These are phyloP conservation scores for Dendrolimus pini DNA, from an alignment of 2,888 invertebrate species.

Conservation along the genomic window DNA sequence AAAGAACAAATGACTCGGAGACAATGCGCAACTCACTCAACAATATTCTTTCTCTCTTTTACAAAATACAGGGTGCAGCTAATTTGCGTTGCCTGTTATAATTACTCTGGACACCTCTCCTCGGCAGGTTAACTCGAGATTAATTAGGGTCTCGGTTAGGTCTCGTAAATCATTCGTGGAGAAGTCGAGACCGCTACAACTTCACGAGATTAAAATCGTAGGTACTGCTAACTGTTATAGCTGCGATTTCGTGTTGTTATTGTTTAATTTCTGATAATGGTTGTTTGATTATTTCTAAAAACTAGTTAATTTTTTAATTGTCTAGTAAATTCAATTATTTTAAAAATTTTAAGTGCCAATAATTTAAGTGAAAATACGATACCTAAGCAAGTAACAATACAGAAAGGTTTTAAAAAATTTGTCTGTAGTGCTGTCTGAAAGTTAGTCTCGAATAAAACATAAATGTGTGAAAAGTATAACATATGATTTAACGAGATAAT, in stretches of 20 bases:
- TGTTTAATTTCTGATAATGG: not conserved
- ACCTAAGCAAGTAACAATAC: no score
- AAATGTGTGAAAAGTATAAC: no score
- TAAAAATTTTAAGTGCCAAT: no score
- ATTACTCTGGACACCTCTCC: constrained; percentile 23
- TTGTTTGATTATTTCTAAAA: not conserved
- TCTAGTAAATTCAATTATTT: no score
- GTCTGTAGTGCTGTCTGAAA: no score
- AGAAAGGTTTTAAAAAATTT: no score
- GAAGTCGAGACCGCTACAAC: not conserved
- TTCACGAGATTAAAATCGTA: not conserved
- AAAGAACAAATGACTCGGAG: no score
- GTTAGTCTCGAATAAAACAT: no score
- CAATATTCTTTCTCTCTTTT: not conserved
- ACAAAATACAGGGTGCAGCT: not conserved
- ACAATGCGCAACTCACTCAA: not conserved
- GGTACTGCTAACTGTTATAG: not conserved
- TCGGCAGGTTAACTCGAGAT: constrained; percentile 30
- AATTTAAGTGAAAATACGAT: no score
- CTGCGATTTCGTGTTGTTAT: not conserved
- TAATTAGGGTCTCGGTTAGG: constrained; percentile 28
- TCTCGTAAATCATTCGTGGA: constrained; percentile 34
- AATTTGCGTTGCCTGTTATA: constrained; percentile 11
- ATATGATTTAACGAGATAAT: no score
- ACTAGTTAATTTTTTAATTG: no score